Percentiles rank a stretch among this genome's conserved stretches.
These are phyloP conservation scores for Lophius americanus DNA, from an alignment of 2,797 vertebrate species.

Conservation along the genomic window DNA sequence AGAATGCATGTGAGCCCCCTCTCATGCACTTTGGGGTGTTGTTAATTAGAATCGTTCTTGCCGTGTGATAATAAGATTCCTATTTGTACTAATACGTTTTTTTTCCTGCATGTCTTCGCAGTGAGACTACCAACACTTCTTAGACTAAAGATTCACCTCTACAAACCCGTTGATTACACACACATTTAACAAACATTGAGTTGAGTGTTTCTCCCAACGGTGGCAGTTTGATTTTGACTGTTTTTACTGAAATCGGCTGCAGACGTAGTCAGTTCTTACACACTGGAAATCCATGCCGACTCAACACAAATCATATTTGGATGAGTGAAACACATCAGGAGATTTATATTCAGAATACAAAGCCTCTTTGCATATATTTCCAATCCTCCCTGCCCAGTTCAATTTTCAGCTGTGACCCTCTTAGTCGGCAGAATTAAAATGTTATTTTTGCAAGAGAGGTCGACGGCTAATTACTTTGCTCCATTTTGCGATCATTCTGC, in stretches of 20 bases:
- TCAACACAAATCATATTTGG: conserved; percentile 26
- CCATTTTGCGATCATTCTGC: conserved; percentile 13
- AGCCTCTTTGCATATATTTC: conserved; percentile 19
- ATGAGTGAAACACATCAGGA: conserved; percentile 18
- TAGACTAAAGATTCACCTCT: background rate
- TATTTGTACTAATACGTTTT: conserved; percentile 20
- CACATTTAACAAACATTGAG: conserved; percentile 33
- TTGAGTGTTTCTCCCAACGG: conserved; percentile 42
- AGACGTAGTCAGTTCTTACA: conserved; percentile 37
- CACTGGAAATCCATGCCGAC: conserved; percentile 18
- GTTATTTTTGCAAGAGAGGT: conserved; percentile 18
- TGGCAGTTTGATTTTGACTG: conserved; percentile 29
- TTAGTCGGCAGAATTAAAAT: conserved; percentile 46
- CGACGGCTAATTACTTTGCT: conserved; percentile 20
- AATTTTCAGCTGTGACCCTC: conserved; percentile 38
- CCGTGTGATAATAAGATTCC: conserved; percentile 34
- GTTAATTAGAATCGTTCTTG: conserved; percentile 38
- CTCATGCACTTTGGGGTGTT: conserved; percentile 22
- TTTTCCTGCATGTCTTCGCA: conserved; percentile 23
- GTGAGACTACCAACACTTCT: too few relatives aligned
- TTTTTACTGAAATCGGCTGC: conserved; percentile 37
- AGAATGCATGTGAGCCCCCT: conserved; percentile 13
- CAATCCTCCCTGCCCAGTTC: conserved; percentile 26
- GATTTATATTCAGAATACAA: conserved; percentile 39
- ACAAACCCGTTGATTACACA: background rate